Conservation (phyloP, 2,797 vertebrate species). For the Notoglanidium macrostoma region DNA sequence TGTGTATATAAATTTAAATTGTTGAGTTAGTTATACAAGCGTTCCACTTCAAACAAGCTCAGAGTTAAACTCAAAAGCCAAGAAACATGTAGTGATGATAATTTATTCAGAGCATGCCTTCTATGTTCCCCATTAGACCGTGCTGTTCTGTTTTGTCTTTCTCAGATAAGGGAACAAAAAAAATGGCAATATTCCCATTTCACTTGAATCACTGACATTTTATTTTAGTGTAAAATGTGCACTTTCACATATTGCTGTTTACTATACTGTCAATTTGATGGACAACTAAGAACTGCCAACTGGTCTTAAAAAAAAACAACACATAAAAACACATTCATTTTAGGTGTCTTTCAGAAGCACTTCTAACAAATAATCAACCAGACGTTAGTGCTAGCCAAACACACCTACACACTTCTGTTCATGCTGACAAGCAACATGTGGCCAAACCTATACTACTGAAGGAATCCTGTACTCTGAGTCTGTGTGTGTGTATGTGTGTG, state of each 20-base stretch:
- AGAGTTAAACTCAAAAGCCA: neutral
- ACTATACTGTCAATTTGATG: constrained; percentile 21
- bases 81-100: neutral
- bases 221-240: constrained; percentile 6
- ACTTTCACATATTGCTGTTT: constrained; percentile 24
- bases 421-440: constrained; percentile 20
- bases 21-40: neutral
- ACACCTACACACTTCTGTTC: constrained; percentile 28
- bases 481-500: neutral
- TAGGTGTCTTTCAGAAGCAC: neutral
- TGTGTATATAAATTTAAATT: neutral
- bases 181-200: neutral
- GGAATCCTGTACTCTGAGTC: neutral
- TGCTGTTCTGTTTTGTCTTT: neutral
- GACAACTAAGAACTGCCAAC: constrained; percentile 1
- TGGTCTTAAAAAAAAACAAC: neutral
- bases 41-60: neutral
- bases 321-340: neutral
- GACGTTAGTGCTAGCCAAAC: constrained; percentile 23
- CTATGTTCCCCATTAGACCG: neutral
- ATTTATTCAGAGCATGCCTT: neutral
- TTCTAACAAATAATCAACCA: constrained; percentile 12
- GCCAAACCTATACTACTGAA: constrained; percentile 21
- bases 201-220: neutral
- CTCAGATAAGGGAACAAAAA: constrained; percentile 2